Conservation (phyloP, 2,888 invertebrate species). For the Marronus borbonicus region DNA sequence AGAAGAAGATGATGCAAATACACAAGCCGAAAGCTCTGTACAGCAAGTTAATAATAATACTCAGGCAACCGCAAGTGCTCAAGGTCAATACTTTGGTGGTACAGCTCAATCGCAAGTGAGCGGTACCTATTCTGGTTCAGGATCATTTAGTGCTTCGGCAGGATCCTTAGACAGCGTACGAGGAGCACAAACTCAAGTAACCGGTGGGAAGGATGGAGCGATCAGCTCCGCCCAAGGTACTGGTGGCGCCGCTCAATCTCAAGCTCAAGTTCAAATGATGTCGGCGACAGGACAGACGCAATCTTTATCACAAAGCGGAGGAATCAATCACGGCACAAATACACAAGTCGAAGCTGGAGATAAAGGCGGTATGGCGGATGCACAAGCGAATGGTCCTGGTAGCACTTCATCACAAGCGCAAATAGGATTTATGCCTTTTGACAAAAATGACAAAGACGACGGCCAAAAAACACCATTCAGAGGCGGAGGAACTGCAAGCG, state of each 20-base stretch:
- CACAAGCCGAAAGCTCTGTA: constrained; percentile 81
- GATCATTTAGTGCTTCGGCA: constrained; percentile 88
- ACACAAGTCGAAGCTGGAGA: constrained; percentile 86
- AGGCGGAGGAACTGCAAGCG: constrained; percentile 85
- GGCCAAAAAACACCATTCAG: constrained; percentile 75
- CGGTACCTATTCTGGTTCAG: constrained; percentile 84
- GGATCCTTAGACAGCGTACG: constrained; percentile 83
- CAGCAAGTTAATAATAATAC: constrained; percentile 76
- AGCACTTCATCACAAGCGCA: constrained; percentile 91
- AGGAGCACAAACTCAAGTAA: constrained; percentile 80
- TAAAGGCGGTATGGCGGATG: constrained; percentile 88
- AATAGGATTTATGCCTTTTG: constrained; percentile 86
- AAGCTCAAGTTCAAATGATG: constrained; percentile 83
- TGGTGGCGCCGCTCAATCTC: constrained; percentile 83
- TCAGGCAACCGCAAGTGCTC: constrained; percentile 83
- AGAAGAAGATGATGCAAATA: constrained; percentile 77
- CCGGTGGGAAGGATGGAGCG: constrained; percentile 83
- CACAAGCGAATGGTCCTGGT: constrained; percentile 88
- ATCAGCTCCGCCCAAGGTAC: constrained; percentile 82
- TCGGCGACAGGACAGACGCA: constrained; percentile 84
- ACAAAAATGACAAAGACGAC: constrained; percentile 73
- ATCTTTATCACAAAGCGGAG: constrained; percentile 84
- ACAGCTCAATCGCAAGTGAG: constrained; percentile 88
- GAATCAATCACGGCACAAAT: constrained; percentile 83
- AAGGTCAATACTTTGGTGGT: constrained; percentile 83